phyloP scores from a whole-genome alignment of 2,113 vertebrate species.

The Xiphorhynchus elegans region DNA sequence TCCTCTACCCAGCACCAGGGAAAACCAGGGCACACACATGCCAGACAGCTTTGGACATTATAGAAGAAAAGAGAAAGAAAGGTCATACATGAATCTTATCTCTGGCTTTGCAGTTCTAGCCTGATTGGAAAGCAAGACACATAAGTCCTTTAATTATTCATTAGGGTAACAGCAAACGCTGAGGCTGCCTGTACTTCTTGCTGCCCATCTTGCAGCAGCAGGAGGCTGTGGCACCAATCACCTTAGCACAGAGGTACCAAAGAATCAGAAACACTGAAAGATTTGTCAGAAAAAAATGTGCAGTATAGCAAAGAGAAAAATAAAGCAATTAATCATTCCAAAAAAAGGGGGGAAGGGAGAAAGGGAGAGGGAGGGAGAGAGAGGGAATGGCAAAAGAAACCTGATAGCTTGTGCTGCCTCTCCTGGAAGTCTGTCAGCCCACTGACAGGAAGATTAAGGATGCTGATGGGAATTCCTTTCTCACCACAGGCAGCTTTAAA shows the following conservation, averaged over 20 bases:
- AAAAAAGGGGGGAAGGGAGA: background rate
- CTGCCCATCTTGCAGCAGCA: background rate
- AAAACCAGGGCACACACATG: background rate
- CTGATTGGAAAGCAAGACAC: background rate
- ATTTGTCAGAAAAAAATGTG: background rate
- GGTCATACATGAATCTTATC: background rate
- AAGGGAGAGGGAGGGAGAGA: background rate
- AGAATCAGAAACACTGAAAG: background rate
- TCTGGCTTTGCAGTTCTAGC: background rate
- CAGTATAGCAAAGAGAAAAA: background rate
- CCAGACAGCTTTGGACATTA: background rate
- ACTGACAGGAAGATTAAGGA: conserved; percentile 11
- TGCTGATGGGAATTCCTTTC: conserved; percentile 26
- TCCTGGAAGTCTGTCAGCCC: background rate
- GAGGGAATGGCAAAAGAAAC: background rate
- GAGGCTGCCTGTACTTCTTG: background rate
- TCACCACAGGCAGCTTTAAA: conserved; percentile 6
- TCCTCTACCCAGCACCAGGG: background rate
- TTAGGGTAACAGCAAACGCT: background rate
- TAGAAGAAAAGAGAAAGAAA: conserved; percentile 5
- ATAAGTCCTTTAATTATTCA: conserved; percentile 36
- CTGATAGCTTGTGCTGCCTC: background rate
- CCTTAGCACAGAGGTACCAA: background rate
- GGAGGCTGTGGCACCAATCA: background rate
- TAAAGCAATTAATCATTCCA: background rate